These are phyloP conservation scores for Xestia ashworthii DNA, from an alignment of 2,888 invertebrate genomes.

Conservation along the genomic window DNA sequence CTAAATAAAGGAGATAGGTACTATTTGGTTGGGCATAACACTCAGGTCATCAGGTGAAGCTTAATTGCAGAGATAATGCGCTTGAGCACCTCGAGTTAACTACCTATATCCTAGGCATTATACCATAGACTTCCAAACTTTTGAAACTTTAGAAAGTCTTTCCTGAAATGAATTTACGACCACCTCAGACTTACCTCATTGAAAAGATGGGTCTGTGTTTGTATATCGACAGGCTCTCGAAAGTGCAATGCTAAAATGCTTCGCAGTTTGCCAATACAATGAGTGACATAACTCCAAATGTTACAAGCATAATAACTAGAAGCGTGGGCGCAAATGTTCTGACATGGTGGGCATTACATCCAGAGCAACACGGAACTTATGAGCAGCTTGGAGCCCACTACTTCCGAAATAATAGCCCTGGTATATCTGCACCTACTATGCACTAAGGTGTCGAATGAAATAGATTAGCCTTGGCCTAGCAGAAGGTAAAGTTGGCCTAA, in stretches of 20 bases:
- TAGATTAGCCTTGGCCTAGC: background rate
- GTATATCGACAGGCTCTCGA: background rate
- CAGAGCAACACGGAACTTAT: conserved; percentile 27
- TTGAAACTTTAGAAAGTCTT: background rate
- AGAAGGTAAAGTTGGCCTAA: background rate
- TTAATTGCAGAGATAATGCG: background rate
- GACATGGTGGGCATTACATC: conserved; percentile 35
- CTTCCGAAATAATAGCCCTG: conserved; percentile 6
- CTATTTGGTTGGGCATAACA: background rate
- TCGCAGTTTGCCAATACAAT: conserved; percentile 18
- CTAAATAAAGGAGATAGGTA: background rate
- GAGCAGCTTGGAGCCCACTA: conserved; percentile 1
- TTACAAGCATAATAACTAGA: conserved; percentile 21
- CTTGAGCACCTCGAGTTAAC: background rate
- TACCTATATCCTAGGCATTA: background rate
- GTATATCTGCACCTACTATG: background rate
- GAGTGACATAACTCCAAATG: conserved; percentile 39
- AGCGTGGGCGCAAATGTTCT: conserved; percentile 27
- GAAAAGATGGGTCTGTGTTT: background rate
- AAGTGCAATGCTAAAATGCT: background rate
- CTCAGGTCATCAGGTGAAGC: background rate
- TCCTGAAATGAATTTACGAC: background rate
- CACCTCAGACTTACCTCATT: background rate
- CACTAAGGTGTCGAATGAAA: background rate
- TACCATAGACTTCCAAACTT: background rate